These are phyloP conservation scores for Meriones psammophilus DNA, from an alignment of 2,797 vertebrate genomes.

Conservation along the genomic window DNA sequence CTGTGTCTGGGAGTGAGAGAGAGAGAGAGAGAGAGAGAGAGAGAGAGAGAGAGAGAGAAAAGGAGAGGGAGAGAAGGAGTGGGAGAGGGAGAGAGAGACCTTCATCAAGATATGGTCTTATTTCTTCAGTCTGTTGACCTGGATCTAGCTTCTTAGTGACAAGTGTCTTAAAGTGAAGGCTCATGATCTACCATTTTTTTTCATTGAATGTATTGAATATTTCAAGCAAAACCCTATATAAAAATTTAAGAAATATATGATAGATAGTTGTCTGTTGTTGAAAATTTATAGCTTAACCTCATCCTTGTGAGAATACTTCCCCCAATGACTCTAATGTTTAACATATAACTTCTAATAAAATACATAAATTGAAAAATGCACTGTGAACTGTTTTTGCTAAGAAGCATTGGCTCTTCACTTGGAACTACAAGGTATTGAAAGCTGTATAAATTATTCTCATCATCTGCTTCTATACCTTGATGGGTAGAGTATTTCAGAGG, in stretches of 20 bases:
- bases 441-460: not conserved
- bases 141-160: not conserved
- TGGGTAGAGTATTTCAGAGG: too few species aligned
- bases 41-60: too few species aligned
- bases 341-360: not conserved
- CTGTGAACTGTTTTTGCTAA: not conserved
- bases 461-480: too few species aligned
- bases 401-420: not conserved
- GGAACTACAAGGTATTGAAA: not conserved
- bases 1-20: too few species aligned
- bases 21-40: too few species aligned
- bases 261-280: not conserved
- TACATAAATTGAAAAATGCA: not conserved
- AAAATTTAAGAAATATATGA: not conserved
- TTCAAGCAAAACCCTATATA: not conserved
- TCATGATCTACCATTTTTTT: not conserved
- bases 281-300: not conserved
- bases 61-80: too few species aligned
- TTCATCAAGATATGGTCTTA: too few species aligned
- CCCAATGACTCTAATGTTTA: not conserved
- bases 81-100: too few species aligned
- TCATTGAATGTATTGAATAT: not conserved
- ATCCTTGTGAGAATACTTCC: not conserved
- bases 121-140: not conserved
- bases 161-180: not conserved